Evolutionary conservation across 2,113 vertebrate genomes (phyloP), one percentile per base, ranked within the genome.

Genomic region (Trematomus loennbergii): DNA sequence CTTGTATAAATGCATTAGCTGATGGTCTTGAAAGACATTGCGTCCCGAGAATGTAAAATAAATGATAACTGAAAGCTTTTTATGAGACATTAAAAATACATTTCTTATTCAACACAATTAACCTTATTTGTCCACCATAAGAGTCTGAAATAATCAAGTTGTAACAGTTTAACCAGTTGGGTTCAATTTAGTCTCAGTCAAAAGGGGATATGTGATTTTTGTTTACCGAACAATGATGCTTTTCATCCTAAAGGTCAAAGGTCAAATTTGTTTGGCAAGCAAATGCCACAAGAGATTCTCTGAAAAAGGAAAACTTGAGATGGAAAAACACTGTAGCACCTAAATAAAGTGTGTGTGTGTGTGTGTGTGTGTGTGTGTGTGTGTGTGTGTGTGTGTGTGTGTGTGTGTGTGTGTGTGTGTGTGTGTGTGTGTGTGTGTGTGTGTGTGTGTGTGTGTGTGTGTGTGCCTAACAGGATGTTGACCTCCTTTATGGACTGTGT

Each of bases 401-500:
- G 15, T 17, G 40, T 12, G 10, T 70, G 22, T 48, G 48, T 69
- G 18, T 77, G 72, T 53, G 36, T 3, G 29, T 25, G 49, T 49
- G 45, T 57, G 50, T 50, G 46, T 50, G 15, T 46, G 18, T 18
- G 13, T 9, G 17, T 55, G 7, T 25, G 25, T 25, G 25, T 25
- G 25, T 22, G 22, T 40, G 59, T 8, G 18, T 59, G 57, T 49
- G 20, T 45, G 13, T 15, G 15, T 12, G 8, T 70, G 22, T 69
- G 18, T 79, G 72, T 53, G 36, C 36, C 36, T 65, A 10, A 79
- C 80, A 60, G 84, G 84, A 86, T 82, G 86, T 22, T 68, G 68
- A 81, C 73, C 67, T 65, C 13, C 25, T 50, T 66, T 72, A 2
- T 81, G 85, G 22, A 67, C 79, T 80, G 57, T 40, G 46, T 57